Evolutionary conservation across 1,140 invertebrate genomes (phyloP).

Genomic region (Drosophila serrata): DNA sequence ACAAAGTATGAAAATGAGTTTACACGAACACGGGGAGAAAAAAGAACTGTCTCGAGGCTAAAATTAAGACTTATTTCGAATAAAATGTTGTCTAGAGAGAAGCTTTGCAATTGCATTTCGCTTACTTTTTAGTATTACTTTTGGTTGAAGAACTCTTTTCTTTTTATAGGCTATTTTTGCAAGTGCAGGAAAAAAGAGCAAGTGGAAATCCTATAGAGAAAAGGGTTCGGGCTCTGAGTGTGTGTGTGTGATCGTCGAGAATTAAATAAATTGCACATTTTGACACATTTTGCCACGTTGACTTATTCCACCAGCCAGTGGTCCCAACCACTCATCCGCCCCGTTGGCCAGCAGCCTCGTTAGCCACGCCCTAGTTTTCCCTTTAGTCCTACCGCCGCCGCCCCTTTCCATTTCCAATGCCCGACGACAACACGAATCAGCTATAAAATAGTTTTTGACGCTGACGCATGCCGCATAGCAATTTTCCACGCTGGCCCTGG

Average conservation of each 20-base stretch:
- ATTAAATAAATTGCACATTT: conserved; percentile 84
- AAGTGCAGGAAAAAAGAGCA: background rate
- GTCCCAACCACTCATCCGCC: conserved; percentile 23
- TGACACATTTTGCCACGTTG: conserved; percentile 83
- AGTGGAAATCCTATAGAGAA: conserved; percentile 15
- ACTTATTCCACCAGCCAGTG: conserved; percentile 64
- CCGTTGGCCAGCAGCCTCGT: conserved; percentile 56
- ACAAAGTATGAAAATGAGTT: conserved; percentile 81
- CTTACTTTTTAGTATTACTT: background rate
- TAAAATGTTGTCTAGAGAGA: background rate
- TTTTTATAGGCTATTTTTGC: background rate
- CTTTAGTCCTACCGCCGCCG: too few species aligned
- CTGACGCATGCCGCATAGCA: conserved; percentile 81
- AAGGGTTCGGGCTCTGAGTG: background rate
- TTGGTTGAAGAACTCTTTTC: background rate
- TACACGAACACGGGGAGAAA: conserved; percentile 34
- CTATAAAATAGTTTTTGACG: conserved; percentile 80
- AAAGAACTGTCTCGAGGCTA: conserved; percentile 6
- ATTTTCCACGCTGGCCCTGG: conserved; percentile 57
- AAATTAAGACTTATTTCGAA: background rate
- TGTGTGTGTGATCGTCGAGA: conserved; percentile 49
- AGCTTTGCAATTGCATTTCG: background rate
- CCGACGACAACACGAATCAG: conserved; percentile 77
- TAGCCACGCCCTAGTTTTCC: conserved; percentile 35
- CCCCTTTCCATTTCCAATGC: conserved; percentile 41